Percentiles rank a stretch among this genome's conserved stretches.
Evolutionary conservation across 2,113 vertebrate species (phyloP).

Genomic region (Narcine bancroftii): DNA sequence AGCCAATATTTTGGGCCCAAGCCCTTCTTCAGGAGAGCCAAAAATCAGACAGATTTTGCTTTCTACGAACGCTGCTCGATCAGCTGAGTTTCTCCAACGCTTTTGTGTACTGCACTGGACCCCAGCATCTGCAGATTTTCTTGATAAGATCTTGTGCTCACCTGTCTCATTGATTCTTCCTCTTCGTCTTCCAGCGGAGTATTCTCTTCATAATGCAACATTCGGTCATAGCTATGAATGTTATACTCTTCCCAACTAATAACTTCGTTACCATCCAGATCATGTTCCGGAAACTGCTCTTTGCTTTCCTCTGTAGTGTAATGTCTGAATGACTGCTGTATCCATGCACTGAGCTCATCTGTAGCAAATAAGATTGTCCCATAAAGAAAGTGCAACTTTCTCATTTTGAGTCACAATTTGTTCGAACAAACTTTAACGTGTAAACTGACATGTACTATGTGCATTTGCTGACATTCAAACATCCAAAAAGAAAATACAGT

Average conservation of each 20-base stretch:
- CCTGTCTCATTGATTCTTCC: constrained; percentile 81
- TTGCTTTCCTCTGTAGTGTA: constrained; percentile 84
- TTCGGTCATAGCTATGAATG: constrained; percentile 69
- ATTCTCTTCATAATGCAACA: constrained; percentile 69
- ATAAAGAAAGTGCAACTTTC: neutral
- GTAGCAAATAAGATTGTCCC: constrained; percentile 37
- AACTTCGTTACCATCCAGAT: constrained; percentile 66
- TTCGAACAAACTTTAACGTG: neutral
- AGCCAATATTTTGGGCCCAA: no score
- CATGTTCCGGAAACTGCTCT: constrained; percentile 77
- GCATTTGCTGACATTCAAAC: neutral
- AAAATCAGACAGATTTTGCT: no score
- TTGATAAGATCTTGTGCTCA: no score
- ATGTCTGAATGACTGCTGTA: constrained; percentile 83
- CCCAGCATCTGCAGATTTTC: no score
- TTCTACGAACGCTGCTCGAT: no score
- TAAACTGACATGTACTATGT: neutral
- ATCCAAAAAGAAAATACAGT: no score
- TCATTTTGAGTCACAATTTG: neutral
- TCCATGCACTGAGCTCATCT: constrained; percentile 90
- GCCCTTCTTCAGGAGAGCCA: no score
- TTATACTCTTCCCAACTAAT: constrained; percentile 91
- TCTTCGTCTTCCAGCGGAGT: constrained; percentile 71
- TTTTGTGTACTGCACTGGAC: no score
- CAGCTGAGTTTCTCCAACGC: no score